A percentile compares a stretch with the other conserved stretches of the same genome.
Evolutionary conservation across 2,888 invertebrate species (phyloP).

Genomic region (Hyppa rectilinea): DNA sequence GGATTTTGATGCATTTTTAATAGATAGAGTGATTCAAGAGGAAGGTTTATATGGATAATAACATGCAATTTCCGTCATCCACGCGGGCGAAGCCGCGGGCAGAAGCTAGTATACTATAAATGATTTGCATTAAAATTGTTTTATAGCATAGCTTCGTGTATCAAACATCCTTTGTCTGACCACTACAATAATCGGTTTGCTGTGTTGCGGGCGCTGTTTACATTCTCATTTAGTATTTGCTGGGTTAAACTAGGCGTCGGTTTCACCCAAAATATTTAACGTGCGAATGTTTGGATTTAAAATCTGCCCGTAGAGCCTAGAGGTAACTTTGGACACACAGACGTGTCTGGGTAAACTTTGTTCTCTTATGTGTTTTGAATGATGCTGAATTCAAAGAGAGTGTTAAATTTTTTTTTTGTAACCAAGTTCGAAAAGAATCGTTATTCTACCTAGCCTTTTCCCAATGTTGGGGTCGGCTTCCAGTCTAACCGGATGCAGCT

Average conservation of each 20-base stretch:
- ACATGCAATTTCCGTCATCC: too few relatives aligned
- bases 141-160: slow-evolving; percentile 4
- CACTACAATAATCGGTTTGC: slow-evolving; percentile 66
- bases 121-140: neutral
- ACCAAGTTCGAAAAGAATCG: too few relatives aligned
- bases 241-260: slow-evolving; percentile 19
- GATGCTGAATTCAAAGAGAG: too few relatives aligned
- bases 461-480: too few relatives aligned
- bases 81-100: too few relatives aligned
- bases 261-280: slow-evolving; percentile 35
- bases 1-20: too few relatives aligned
- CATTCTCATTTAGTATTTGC: slow-evolving; percentile 57
- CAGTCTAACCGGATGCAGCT: too few relatives aligned
- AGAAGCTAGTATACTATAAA: too few relatives aligned
- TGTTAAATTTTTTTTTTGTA: too few relatives aligned
- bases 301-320: slow-evolving; percentile 24
- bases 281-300: slow-evolving; percentile 22
- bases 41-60: too few relatives aligned
- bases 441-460: too few relatives aligned
- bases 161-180: slow-evolving; percentile 22
- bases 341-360: neutral
- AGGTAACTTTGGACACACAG: neutral
- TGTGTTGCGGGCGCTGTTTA: slow-evolving; percentile 51
- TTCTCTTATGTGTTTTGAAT: neutral
- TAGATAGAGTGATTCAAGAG: too few relatives aligned